Percentiles rank a stretch among this genome's conserved stretches.
phyloP scores from a whole-genome alignment of 2,888 invertebrate genomes.

The Cheilosia vernalis region DNA sequence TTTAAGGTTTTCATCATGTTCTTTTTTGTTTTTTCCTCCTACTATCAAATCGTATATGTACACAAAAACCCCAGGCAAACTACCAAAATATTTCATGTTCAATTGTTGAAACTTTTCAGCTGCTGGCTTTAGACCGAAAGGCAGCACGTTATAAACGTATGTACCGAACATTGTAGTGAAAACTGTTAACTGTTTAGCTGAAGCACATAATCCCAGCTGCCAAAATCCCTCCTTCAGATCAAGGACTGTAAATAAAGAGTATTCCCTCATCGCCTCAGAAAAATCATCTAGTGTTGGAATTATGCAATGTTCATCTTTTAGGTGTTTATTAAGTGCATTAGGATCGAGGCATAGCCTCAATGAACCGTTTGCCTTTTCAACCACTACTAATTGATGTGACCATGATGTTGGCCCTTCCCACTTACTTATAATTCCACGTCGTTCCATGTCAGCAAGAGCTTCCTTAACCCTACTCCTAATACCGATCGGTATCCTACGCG shows the following conservation, averaged over 20 bases:
- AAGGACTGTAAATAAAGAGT: neutral
- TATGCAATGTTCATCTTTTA: neutral
- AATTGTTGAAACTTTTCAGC: neutral
- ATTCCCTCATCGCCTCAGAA: slow-evolving; percentile 16
- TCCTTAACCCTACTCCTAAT: neutral
- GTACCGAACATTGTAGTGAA: too few relatives aligned
- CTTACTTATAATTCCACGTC: neutral
- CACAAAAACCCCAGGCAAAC: slow-evolving; percentile 29
- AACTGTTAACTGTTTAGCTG: too few relatives aligned
- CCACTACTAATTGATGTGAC: too few relatives aligned
- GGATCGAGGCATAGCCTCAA: slow-evolving; percentile 18
- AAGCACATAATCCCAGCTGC: too few relatives aligned
- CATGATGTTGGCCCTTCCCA: too few relatives aligned
- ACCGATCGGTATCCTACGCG: neutral
- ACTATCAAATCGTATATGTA: slow-evolving; percentile 59
- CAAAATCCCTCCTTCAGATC: too few relatives aligned
- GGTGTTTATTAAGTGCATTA: neutral
- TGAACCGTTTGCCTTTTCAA: too few relatives aligned
- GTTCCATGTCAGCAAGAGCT: neutral
- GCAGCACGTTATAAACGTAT: too few relatives aligned
- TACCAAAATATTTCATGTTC: slow-evolving; percentile 1
- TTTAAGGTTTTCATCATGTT: too few relatives aligned
- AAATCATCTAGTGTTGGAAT: slow-evolving; percentile 17
- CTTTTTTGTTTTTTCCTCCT: slow-evolving; percentile 29
- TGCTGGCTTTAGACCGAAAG: neutral